phyloP scores from a whole-genome alignment of 2,797 vertebrate genomes.

The Rhinella marina region DNA sequence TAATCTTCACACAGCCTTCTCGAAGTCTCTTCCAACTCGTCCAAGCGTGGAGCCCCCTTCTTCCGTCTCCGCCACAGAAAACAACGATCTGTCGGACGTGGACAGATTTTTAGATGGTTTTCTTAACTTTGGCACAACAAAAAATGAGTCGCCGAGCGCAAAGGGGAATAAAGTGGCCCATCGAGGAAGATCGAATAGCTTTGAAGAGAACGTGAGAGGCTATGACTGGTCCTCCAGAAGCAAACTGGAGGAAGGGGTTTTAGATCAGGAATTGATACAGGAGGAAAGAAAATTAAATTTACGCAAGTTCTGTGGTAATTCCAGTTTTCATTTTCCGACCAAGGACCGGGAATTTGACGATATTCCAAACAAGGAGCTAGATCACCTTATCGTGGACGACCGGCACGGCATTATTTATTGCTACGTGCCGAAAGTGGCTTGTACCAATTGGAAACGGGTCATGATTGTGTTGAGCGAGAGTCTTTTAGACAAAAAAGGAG shows the following conservation, averaged over 20 bases:
- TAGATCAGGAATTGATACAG: conserved; percentile 80
- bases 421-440: conserved; percentile 97
- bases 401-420: conserved; percentile 96
- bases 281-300: conserved; percentile 79
- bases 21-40: conserved; percentile 74
- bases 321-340: conserved; percentile 83
- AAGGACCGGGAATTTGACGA: conserved; percentile 95
- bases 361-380: conserved; percentile 94
- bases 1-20: conserved; percentile 85
- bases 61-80: conserved; percentile 63
- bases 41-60: conserved; percentile 70
- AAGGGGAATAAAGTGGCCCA: conserved; percentile 65
- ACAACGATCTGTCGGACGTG: conserved; percentile 78
- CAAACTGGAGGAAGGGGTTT: conserved; percentile 61
- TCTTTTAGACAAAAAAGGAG: conserved; percentile 80
- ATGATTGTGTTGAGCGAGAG: conserved; percentile 96
- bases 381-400: conserved; percentile 96
- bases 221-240: conserved; percentile 85
- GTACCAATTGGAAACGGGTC: conserved; percentile 97
- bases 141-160: conserved; percentile 29
- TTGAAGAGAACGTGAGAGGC: conserved; percentile 81
- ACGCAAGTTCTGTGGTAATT: conserved; percentile 84
- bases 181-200: conserved; percentile 76
- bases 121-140: conserved; percentile 64
- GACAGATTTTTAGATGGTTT: conserved; percentile 88